Conservation (phyloP, 2,113 vertebrate species). For the Crotalus viridis region DNA sequence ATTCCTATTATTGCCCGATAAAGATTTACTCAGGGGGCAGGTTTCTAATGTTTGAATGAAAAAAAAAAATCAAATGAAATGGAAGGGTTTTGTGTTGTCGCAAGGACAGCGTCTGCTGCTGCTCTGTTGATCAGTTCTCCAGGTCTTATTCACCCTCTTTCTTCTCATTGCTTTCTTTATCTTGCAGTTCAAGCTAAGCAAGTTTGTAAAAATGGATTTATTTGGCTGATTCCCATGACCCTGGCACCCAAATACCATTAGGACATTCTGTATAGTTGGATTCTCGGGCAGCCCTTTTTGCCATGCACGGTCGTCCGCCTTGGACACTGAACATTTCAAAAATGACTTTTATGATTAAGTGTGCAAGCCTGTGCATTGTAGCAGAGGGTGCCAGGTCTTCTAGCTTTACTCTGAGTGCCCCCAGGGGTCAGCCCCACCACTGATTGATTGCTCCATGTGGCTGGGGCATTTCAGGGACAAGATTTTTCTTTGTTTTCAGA, state of each 20-base stretch:
- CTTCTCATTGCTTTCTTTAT: neutral
- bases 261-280: neutral
- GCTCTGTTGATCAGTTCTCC: neutral
- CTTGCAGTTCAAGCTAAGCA: neutral
- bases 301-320: neutral
- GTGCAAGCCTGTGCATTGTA: neutral
- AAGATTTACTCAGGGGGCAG: constrained; percentile 49
- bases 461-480: neutral
- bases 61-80: neutral
- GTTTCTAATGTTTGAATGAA: constrained; percentile 11
- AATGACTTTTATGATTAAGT: constrained; percentile 21
- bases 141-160: neutral
- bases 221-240: neutral
- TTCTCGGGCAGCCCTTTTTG: neutral
- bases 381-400: neutral
- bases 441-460: constrained; percentile 14
- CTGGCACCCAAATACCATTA: neutral
- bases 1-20: constrained; percentile 39
- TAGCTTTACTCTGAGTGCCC: neutral
- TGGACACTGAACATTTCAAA: neutral
- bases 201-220: neutral
- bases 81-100: neutral
- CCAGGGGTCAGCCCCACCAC: neutral
- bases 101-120: neutral
- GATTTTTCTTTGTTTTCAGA: neutral